Percentiles rank a stretch among this genome's conserved stretches.
Evolutionary conservation across 37 sponge, comb jelly and placozoan genomes (phyloP).

Genomic region (Aplysina aerophoba): DNA sequence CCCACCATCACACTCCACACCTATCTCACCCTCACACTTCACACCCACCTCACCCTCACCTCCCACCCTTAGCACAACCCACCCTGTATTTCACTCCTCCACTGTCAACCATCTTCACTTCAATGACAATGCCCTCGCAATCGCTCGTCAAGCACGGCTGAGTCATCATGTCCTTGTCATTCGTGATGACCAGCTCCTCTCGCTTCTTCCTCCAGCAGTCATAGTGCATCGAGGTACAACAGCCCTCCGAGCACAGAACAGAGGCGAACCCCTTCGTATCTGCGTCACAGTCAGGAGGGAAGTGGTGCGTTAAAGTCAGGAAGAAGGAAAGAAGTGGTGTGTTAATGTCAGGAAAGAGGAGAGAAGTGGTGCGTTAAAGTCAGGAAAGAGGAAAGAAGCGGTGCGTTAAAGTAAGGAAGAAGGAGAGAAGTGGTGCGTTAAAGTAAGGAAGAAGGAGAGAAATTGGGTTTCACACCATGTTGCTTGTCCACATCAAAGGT

Average conservation of each 20-base stretch:
- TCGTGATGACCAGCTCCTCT: slow-evolving; percentile 21
- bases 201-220: slow-evolving; percentile 29
- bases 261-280: not conserved
- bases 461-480: no score
- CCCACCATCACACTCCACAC: no score
- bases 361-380: no score
- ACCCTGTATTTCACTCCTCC: not conserved
- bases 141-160: not conserved
- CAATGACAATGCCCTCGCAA: slow-evolving; percentile 5
- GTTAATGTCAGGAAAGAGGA: no score
- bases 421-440: not conserved
- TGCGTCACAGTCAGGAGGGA: not conserved
- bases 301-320: no score
- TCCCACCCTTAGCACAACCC: not conserved
- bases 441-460: no score
- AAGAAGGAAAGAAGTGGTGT: no score
- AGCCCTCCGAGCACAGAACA: not conserved
- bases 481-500: no score
- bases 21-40: no score
- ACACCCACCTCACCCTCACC: no score
- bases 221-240: slow-evolving; percentile 10
- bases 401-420: no score
- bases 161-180: slow-evolving; percentile 19
- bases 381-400: no score
- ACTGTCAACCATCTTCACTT: not conserved